Percentiles rank a stretch among this genome's conserved stretches.
Conservation (phyloP, 2,888 invertebrate species). For the Panopea generosa region DNA sequence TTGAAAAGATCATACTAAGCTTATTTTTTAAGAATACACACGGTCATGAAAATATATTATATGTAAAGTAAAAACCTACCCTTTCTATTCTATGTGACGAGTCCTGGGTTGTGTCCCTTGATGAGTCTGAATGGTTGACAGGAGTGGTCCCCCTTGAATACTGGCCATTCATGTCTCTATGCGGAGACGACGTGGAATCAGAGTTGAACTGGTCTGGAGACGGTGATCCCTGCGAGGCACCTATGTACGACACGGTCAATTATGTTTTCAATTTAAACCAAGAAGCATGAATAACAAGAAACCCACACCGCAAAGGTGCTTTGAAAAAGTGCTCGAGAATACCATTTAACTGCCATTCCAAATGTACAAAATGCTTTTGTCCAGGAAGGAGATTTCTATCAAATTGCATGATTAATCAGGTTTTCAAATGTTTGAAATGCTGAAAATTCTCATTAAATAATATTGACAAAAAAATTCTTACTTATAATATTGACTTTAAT, state of each 20-base stretch:
- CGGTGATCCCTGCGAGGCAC: slow-evolving; percentile 57
- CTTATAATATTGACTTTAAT: no score
- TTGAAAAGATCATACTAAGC: no score
- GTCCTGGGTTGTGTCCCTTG: slow-evolving; percentile 30
- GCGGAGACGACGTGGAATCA: slow-evolving; percentile 49
- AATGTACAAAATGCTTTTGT: no score
- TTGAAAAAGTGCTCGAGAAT: no score
- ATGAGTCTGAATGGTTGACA: slow-evolving; percentile 50
- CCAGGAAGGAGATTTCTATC: no score
- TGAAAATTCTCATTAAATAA: no score
- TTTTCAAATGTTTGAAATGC: no score
- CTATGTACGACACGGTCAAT: slow-evolving; percentile 10
- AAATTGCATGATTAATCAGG: no score
- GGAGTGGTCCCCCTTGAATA: slow-evolving; percentile 77
- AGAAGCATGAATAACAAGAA: neutral
- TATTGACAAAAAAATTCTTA: no score
- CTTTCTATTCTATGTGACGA: slow-evolving; percentile 31
- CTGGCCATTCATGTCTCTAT: slow-evolving; percentile 39
- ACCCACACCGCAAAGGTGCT: neutral
- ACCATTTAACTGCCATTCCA: no score
- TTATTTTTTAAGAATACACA: no score
- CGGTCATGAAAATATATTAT: no score
- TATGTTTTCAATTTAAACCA: neutral
- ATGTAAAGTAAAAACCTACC: slow-evolving; percentile 26
- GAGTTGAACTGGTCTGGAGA: slow-evolving; percentile 64